Conservation (phyloP, 2,797 vertebrate species). For the Lacerta bilineata region DNA sequence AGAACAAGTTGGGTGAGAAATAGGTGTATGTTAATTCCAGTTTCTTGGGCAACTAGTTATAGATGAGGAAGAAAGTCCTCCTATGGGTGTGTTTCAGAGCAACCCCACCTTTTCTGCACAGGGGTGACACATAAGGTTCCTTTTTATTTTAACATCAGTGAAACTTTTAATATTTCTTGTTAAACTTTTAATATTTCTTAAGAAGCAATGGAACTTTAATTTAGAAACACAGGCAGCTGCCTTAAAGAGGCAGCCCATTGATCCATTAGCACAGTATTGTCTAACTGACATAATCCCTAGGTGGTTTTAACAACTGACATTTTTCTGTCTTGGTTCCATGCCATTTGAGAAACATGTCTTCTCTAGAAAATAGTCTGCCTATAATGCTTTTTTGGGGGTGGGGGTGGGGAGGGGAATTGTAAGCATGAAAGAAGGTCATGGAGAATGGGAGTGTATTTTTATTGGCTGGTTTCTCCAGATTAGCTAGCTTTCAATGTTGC, state of each 20-base stretch:
- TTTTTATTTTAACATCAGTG: not conserved
- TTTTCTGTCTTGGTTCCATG: conserved; percentile 12
- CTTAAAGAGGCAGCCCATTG: no score
- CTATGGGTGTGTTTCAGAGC: not conserved
- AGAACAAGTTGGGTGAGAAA: not conserved
- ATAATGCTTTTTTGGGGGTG: not conserved
- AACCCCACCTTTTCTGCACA: not conserved
- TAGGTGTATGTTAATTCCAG: not conserved
- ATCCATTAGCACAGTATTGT: no score
- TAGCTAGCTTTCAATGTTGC: conserved; percentile 26
- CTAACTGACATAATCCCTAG: no score
- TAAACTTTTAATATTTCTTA: not conserved
- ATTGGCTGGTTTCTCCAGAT: not conserved
- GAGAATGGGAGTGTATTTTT: not conserved
- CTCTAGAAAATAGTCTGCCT: conserved; percentile 28
- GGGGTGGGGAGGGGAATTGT: not conserved
- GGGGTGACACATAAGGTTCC: not conserved
- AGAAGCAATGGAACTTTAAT: not conserved
- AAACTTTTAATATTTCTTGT: not conserved
- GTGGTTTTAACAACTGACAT: no score
- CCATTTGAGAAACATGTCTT: conserved; percentile 5
- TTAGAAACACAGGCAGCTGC: no score
- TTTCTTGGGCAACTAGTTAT: not conserved
- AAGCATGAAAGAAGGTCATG: conserved; percentile 16
- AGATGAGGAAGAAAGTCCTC: not conserved